Base-by-base conservation (phyloP, 2,888 invertebrate genomes). In the Drosophila rellima region DNA sequence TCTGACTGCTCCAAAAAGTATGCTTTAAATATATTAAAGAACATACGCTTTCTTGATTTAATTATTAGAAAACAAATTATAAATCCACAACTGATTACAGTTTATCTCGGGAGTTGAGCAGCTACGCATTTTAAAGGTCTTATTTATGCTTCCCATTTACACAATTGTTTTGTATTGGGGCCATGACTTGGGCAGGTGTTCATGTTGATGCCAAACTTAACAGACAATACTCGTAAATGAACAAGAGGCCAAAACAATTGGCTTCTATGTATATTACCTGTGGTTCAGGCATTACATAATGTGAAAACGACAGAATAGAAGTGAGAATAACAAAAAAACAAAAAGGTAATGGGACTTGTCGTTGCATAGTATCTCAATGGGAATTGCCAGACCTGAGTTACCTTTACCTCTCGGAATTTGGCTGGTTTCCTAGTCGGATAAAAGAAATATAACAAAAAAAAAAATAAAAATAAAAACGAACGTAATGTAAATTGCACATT, bases 401-500 rank as follows among this genome's bases (percentile, higher is more conserved):
- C 56, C 33, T 45, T 47, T 31, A 52, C 42, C 65, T 55, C 60
- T 47, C 15, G 13, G 33, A 51, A 18, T 50, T 54, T 18, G 23
- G 10, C 31, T 39, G 51, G 15, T 33, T 55, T 44, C n/a, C 66
- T 37, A 48, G 39, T 62, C 39, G 48, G 37, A 64, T 71, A 39
- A 39, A 59, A 59, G 26, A 52, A 31, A 55, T 40, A 59, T 31
- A 40, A 39, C 23, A 64, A 37, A 64, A 54, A 23, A 5, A 23
- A 23, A 23, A 23, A n/a, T n/a, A n/a, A n/a, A n/a, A n/a, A n/a
- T n/a, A n/a, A n/a, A n/a, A n/a, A n/a, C n/a, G n/a, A n/a, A 33
- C 13, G 15, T 54, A 66, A 82, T 78, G 67, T 75, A 71, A 82
- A 89, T 81, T 83, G 73, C 57, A 74, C 83, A 84, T 70, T 84